These are phyloP conservation scores for Caenorhabditis latens DNA, from an alignment of 1,140 invertebrate species.

Conservation along the genomic window DNA sequence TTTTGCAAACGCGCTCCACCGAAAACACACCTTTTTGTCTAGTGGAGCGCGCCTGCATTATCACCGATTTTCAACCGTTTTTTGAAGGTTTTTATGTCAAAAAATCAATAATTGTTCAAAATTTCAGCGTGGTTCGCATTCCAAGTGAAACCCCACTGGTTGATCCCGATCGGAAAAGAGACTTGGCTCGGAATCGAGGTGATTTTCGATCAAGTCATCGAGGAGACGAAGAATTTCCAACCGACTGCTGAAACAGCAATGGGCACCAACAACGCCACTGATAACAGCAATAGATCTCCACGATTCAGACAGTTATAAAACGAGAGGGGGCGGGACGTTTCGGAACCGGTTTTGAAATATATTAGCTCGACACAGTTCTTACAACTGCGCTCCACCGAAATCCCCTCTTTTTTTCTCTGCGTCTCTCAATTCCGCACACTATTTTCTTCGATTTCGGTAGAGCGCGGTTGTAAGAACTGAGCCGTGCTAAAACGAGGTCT, in stretches of 20 bases:
- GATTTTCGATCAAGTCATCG: conserved; percentile 70
- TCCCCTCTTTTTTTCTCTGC: no score
- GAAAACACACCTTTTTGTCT: background rate
- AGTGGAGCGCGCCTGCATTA: background rate
- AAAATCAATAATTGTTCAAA: background rate
- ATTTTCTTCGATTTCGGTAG: no score
- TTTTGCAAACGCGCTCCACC: no score
- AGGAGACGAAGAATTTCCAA: conserved; percentile 66
- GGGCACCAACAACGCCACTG: background rate
- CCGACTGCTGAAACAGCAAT: conserved; percentile 1
- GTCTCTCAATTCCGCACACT: no score
- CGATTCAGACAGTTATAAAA: conserved; percentile 33
- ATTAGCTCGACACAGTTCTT: no score
- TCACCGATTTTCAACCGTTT: background rate
- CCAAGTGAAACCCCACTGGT: conserved; percentile 75
- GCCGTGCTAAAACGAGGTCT: no score
- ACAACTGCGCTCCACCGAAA: no score
- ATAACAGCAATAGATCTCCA: background rate
- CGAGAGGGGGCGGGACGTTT: no score
- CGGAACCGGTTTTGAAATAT: no score
- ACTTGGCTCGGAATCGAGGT: conserved; percentile 71
- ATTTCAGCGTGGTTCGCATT: conserved; percentile 74
- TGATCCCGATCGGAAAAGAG: conserved; percentile 73
- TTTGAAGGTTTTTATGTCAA: no score
- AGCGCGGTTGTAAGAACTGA: no score